Conservation (phyloP, 64 coral and sea anemone species). For the Montipora foliosa region DNA sequence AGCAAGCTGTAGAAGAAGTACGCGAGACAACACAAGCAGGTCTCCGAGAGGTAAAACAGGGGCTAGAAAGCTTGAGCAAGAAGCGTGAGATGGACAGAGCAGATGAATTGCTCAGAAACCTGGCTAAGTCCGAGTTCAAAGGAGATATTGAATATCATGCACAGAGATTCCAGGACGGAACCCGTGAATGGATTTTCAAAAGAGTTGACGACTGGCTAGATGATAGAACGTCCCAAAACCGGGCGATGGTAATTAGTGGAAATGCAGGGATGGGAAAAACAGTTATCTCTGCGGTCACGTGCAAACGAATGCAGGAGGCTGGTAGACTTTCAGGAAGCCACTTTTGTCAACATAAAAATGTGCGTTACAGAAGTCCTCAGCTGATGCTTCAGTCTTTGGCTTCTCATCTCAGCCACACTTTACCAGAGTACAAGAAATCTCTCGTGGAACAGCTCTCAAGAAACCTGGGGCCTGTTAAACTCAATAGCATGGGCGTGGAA, state of each 20-base stretch:
- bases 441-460: slow-evolving; percentile 51
- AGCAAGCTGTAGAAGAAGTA: too few species aligned
- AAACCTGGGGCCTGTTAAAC: slow-evolving; percentile 9
- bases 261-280: too few species aligned
- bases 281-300: too few species aligned
- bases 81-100: background rate
- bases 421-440: slow-evolving; percentile 42
- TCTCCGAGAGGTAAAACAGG: too few species aligned
- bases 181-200: too few species aligned
- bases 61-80: background rate
- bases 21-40: too few species aligned
- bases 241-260: too few species aligned
- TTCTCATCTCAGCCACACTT: slow-evolving; percentile 21
- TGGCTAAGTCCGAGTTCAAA: slow-evolving; percentile 15
- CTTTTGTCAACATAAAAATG: slow-evolving; percentile 72
- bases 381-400: slow-evolving; percentile 70
- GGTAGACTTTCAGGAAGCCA: slow-evolving; percentile 63
- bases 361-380: slow-evolving; percentile 45
- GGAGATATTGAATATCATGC: background rate
- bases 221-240: too few species aligned
- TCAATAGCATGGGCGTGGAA: slow-evolving; percentile 33
- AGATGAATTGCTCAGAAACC: background rate
- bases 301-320: background rate
- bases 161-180: too few species aligned
- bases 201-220: too few species aligned